Conservation (phyloP, 30 jellyfish, hydroid and myxozoan species). For the Phacellophora camtschatica region DNA sequence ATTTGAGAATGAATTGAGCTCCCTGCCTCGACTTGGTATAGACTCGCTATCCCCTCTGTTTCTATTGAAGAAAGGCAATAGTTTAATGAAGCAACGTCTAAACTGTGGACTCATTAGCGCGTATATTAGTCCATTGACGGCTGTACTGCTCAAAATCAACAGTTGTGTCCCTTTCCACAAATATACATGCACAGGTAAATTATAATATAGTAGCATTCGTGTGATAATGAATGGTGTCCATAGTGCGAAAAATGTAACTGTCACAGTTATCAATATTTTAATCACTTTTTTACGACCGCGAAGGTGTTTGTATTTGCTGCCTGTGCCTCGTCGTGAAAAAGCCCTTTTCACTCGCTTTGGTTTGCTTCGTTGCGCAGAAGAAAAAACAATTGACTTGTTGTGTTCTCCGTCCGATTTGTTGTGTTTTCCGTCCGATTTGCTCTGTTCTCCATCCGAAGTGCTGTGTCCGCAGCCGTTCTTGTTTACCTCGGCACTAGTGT, state of each 20-base stretch:
- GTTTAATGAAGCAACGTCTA: slow-evolving; percentile 62
- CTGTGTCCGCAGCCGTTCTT: not conserved
- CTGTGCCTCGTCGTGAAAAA: slow-evolving; percentile 13
- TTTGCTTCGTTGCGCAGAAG: not conserved
- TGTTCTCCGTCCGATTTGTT: not conserved
- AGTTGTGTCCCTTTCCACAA: slow-evolving; percentile 83
- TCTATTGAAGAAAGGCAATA: slow-evolving; percentile 52
- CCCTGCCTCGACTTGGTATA: slow-evolving; percentile 57
- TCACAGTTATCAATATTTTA: slow-evolving; percentile 72
- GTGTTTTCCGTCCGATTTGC: not conserved
- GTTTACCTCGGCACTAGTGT: slow-evolving; percentile 16
- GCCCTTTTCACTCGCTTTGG: not conserved
- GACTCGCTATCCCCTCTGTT: slow-evolving; percentile 20
- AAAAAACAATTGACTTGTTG: not conserved
- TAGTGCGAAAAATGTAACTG: slow-evolving; percentile 60
- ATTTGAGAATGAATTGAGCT: slow-evolving; percentile 53
- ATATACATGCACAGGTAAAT: slow-evolving; percentile 40
- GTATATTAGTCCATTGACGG: slow-evolving; percentile 81
- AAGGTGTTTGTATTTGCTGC: slow-evolving; percentile 17
- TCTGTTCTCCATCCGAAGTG: not conserved
- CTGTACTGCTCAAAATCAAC: slow-evolving; percentile 77
- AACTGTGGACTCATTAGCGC: slow-evolving; percentile 91
- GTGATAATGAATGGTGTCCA: slow-evolving; percentile 92
- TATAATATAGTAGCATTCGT: slow-evolving; percentile 74
- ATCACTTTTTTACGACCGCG: slow-evolving; percentile 66